These are phyloP conservation scores for Notolepis coatsorum DNA, from an alignment of 2,797 vertebrate species.

Conservation along the genomic window DNA sequence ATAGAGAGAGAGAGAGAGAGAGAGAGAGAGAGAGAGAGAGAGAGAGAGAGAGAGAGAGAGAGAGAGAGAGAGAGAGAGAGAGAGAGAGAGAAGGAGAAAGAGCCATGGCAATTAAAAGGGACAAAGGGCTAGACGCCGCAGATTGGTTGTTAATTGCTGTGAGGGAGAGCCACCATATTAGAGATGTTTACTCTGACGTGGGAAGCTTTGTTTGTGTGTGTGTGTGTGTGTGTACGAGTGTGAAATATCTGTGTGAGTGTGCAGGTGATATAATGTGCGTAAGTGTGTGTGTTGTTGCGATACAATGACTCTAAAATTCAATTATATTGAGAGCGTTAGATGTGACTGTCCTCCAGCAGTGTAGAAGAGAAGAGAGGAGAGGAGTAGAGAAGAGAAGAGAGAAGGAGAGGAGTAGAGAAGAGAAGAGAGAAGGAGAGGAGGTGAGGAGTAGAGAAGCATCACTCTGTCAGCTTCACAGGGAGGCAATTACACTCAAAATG, in stretches of 20 bases:
- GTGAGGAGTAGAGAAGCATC: slow-evolving; percentile 34
- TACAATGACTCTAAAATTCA: slow-evolving; percentile 69
- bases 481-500: slow-evolving; percentile 7
- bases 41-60: no score
- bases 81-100: slow-evolving; percentile 32
- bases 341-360: slow-evolving; percentile 42
- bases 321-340: slow-evolving; percentile 63
- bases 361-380: not conserved
- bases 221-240: slow-evolving; percentile 38
- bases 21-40: no score
- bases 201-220: slow-evolving; percentile 15
- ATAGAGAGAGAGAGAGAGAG: slow-evolving; percentile 36
- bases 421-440: not conserved
- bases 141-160: slow-evolving; percentile 75
- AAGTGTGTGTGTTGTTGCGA: no score
- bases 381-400: slow-evolving; percentile 27
- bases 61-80: slow-evolving; percentile 32
- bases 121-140: slow-evolving; percentile 51
- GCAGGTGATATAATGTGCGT: no score
- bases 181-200: slow-evolving; percentile 67
- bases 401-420: no score
- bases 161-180: slow-evolving; percentile 66
- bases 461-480: slow-evolving; percentile 20
- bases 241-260: no score
- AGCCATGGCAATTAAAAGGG: slow-evolving; percentile 69